Evolutionary conservation across 1,140 invertebrate species (phyloP).

Genomic region (Bombus consobrinus): DNA sequence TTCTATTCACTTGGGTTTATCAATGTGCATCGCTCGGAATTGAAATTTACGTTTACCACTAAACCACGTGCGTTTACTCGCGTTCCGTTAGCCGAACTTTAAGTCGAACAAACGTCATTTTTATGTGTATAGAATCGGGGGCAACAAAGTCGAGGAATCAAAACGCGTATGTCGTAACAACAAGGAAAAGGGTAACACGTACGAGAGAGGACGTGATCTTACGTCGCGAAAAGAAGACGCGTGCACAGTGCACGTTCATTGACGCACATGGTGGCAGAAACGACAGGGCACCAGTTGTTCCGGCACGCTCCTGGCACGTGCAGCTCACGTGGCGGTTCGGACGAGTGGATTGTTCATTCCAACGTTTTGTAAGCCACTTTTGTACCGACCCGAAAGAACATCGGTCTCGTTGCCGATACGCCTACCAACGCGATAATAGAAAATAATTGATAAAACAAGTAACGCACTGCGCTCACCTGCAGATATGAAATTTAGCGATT

Average conservation of each 20-base stretch:
- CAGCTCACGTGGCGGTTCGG: conserved; percentile 74
- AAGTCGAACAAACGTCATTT: too few species aligned
- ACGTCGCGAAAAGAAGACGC: conserved; percentile 43
- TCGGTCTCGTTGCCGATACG: conserved; percentile 31
- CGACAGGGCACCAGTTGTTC: conserved; percentile 79
- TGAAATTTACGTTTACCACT: too few species aligned
- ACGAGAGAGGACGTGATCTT: conserved; percentile 40
- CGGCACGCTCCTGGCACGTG: conserved; percentile 79
- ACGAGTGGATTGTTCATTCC: conserved; percentile 82
- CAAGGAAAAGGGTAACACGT: conserved; percentile 31
- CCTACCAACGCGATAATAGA: conserved; percentile 45
- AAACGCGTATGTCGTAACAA: not conserved
- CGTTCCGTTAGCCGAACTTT: too few species aligned
- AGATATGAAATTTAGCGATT: not conserved
- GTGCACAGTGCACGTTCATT: conserved; percentile 60
- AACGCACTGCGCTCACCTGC: not conserved
- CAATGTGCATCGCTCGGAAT: too few species aligned
- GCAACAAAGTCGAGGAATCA: not conserved
- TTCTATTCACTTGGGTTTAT: too few species aligned
- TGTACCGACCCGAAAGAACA: conserved; percentile 39
- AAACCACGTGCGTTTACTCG: too few species aligned
- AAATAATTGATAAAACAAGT: conserved; percentile 57
- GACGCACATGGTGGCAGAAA: conserved; percentile 76
- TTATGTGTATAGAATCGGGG: too few species aligned
- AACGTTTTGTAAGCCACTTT: conserved; percentile 59